phyloP scores from a whole-genome alignment of 92 coral and sea anemone genomes.

The Palythoa caribaeorum region DNA sequence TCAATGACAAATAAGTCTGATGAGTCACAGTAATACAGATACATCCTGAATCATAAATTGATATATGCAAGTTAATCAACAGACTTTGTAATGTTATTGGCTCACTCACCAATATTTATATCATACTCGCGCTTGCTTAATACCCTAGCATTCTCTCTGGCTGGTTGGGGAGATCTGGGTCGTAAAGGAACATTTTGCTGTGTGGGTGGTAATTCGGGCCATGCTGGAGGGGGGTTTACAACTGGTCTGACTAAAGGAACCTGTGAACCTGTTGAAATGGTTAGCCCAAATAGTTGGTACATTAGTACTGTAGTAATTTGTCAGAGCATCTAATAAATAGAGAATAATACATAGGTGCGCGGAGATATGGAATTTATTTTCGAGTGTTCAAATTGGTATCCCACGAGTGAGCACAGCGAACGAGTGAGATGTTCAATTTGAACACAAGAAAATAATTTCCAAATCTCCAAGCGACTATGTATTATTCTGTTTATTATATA shows the following conservation, averaged over 20 bases:
- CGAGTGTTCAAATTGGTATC: too few species aligned
- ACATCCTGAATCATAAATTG: too few species aligned
- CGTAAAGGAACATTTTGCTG: neutral
- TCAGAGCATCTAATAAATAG: neutral
- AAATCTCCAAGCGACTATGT: too few species aligned
- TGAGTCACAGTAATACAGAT: too few species aligned
- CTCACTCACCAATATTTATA: slow-evolving; percentile 32
- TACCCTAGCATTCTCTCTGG: slow-evolving; percentile 29
- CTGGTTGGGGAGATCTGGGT: slow-evolving; percentile 20
- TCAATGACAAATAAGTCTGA: too few species aligned
- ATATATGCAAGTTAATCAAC: too few species aligned
- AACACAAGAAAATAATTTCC: too few species aligned
- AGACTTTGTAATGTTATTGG: neutral
- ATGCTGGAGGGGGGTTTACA: slow-evolving; percentile 13
- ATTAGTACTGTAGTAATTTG: neutral
- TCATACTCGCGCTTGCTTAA: slow-evolving; percentile 42
- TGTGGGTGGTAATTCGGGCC: neutral
- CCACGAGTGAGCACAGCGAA: too few species aligned
- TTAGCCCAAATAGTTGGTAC: neutral
- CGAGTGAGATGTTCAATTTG: too few species aligned
- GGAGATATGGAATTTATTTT: too few species aligned
- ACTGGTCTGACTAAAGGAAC: neutral
- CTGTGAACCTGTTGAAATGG: neutral
- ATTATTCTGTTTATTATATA: too few species aligned
- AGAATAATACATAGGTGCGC: neutral